Evolutionary conservation across 2,113 vertebrate species (phyloP).

Genomic region (Centropus unirufus): DNA sequence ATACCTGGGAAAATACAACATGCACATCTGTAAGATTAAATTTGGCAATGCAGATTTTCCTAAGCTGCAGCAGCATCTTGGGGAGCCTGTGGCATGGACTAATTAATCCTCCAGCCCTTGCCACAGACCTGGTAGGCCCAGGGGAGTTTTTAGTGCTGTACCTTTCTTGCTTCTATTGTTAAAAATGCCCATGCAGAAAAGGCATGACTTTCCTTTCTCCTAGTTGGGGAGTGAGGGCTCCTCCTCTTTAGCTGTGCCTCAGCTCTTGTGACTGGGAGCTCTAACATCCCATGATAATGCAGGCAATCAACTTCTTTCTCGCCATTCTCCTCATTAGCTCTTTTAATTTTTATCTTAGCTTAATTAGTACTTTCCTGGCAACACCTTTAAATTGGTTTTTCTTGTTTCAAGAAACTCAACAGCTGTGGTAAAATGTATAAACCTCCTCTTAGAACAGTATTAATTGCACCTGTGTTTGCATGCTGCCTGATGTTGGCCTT

Average conservation of each 20-base stretch:
- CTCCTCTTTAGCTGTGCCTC: background rate
- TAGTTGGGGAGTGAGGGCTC: background rate
- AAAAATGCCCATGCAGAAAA: background rate
- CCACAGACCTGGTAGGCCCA: background rate
- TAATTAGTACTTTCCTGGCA: conserved; percentile 5
- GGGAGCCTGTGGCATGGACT: background rate
- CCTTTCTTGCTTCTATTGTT: background rate
- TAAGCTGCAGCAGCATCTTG: background rate
- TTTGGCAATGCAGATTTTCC: background rate
- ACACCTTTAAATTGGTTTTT: background rate
- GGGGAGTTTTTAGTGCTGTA: background rate
- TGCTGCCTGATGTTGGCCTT: background rate
- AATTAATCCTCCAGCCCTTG: conserved; percentile 16
- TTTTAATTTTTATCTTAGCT: conserved; percentile 13
- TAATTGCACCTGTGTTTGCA: background rate
- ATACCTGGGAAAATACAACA: background rate
- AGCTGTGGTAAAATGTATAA: background rate
- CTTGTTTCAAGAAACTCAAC: background rate
- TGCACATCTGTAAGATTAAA: background rate
- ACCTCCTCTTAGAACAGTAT: background rate
- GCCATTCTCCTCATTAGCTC: background rate
- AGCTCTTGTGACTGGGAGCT: background rate
- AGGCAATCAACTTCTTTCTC: background rate
- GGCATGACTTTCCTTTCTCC: background rate
- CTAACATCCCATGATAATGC: background rate